Evolutionary conservation across 2,888 invertebrate genomes (phyloP), one percentile per base, ranked within the genome.

Genomic region (Heliconius charithonia): DNA sequence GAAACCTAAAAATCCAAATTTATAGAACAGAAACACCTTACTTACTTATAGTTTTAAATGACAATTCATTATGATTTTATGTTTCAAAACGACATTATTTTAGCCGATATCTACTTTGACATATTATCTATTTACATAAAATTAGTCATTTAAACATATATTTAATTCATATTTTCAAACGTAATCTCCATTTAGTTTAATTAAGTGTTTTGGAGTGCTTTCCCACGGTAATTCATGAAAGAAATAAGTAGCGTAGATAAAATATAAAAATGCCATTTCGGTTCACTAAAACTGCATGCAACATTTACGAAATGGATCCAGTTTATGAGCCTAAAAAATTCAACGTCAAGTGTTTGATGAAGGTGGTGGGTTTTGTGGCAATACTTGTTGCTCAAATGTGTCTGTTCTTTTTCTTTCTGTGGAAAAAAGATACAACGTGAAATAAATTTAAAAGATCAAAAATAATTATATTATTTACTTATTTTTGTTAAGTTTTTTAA

Each of bases 341-440:
- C 51, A 85, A 88, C 56, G 45, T 86, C 7, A 90, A 89, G 81
- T 91, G 89, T 75, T 88, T 86, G 13, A 29, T 86, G 3, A 91
- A 88, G 83, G 83, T 85, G 25, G 81, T 76, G 0, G 77, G 86
- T 4, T 85, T 92, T 59, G 75, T 83, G 0, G n/a, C 83, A 6
- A 82, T 91, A 32, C 78, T 90, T 16, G n/a, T 88, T 19, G 10
- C 85, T 29, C 92, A 91, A 84, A 84, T 91, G 77, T 86, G 84
- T 66, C 63, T 86, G 25, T 86, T 89, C 19, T 72, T 87, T 6
- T 70, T 87, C 32, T 87, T 87, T 66, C 85, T 87, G 80, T 85
- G 85, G 84, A 81, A 80, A 22, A 76, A 76, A 63, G 80, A 82
- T 72, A 67, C 56, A 62, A 79, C 75, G 75, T 82, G 81, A 81